Base-by-base conservation (phyloP, 2,113 vertebrate genomes). In the Colinus virginianus region DNA sequence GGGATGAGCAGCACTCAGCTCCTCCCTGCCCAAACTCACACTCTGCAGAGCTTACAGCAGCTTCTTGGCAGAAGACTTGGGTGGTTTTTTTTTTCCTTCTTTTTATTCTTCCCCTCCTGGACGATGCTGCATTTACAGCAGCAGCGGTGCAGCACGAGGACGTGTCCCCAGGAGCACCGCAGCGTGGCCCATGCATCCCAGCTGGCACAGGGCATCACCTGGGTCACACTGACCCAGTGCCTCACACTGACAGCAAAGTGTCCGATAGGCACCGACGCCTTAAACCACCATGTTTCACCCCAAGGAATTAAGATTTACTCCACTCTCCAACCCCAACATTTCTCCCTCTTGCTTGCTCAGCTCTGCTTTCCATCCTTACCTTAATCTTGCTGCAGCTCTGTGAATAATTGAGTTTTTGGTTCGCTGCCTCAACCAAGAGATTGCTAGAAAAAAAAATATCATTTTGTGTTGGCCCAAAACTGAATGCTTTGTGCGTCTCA, bases 351-450 rank as follows among this genome's bases (percentile, higher is more conserved):
- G 7, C 23, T 75, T 90, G 91, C 81, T 95, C 49, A 36, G 42
- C 17, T 92, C 70, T 84, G 71, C 75, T 95, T 95, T 87, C 84
- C 34, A 38, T 87, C 75, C 59, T 88, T 88, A 93, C 94, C 94
- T 95, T 94, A 82, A 94, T 84, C 87, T 90, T 79, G 71, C 84
- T 93, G 90, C 42, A 89, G 87, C 42, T 84, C 94, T 95, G 82
- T 80, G 88, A 90, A 90, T 93, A 96, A 96, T 43, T 94, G 95
- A 76, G 81, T 95, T 89, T 66, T 93, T 93, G 93, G 93, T 96
- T 94, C 93, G 88, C 82, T 95, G 90, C 91, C 93, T 96, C 92
- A 96, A 96, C 77, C 77, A 95, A 96, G 88, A 93, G 86, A 91
- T 94, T 85, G 83, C 79, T 96, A 86, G 68, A 30, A 18, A 6